Evolutionary conservation across 2,113 vertebrate species (phyloP).

Genomic region (Halcyon malimbica): DNA sequence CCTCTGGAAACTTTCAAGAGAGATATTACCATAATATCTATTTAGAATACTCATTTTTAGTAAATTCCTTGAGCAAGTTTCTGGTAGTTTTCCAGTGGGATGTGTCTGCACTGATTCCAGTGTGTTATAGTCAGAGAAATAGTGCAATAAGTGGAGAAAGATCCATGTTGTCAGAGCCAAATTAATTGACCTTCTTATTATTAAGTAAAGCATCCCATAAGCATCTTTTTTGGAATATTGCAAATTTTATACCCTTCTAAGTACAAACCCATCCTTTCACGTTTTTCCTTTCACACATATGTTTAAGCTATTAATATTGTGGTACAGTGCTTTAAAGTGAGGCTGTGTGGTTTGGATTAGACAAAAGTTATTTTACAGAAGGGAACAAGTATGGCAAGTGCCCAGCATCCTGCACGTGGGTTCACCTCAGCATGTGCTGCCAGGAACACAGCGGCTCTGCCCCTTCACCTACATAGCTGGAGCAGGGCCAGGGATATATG

Average conservation of each 20-base stretch:
- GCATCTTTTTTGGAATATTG: not conserved
- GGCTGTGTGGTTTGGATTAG: not conserved
- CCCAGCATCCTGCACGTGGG: not conserved
- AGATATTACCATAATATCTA: not conserved
- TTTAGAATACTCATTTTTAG: not conserved
- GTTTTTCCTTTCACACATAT: not conserved
- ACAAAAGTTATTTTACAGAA: not conserved
- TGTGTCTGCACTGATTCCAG: not conserved
- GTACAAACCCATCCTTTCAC: not conserved
- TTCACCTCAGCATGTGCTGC: not conserved
- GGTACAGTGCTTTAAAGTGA: not conserved
- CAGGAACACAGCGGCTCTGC: not conserved
- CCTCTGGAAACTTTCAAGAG: not conserved
- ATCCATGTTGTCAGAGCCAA: not conserved
- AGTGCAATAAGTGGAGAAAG: not conserved
- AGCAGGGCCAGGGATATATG: not conserved
- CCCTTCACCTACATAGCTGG: fast-evolving
- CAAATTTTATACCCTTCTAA: not conserved
- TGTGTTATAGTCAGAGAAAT: not conserved
- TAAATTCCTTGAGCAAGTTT: not conserved
- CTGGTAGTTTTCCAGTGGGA: not conserved
- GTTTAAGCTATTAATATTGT: not conserved
- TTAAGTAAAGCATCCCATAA: not conserved
- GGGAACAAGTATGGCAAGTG: not conserved
- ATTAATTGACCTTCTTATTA: not conserved